These are phyloP conservation scores for Sisyra nigra DNA, from an alignment of 2,888 invertebrate species.

Conservation along the genomic window DNA sequence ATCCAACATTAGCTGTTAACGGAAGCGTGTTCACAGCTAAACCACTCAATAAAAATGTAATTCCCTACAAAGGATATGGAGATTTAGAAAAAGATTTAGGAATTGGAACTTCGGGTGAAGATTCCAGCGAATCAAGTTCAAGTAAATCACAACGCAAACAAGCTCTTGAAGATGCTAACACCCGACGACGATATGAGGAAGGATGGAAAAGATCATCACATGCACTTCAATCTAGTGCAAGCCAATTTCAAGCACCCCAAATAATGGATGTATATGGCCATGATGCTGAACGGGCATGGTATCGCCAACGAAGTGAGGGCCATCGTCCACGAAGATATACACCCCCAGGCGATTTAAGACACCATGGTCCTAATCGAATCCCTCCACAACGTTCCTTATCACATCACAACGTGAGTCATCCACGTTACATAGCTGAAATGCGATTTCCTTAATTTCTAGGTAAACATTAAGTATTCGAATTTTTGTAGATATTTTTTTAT, in stretches of 20 bases:
- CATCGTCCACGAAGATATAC: slow-evolving; percentile 31
- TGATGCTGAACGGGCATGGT: slow-evolving; percentile 38
- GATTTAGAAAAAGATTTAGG: slow-evolving; percentile 64
- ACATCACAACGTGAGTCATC: slow-evolving; percentile 46
- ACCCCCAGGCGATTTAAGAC: slow-evolving; percentile 24
- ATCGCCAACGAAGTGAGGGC: slow-evolving; percentile 20
- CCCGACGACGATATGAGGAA: slow-evolving; percentile 43
- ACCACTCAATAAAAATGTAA: slow-evolving; percentile 26
- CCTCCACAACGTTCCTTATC: slow-evolving; percentile 40
- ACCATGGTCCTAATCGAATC: slow-evolving; percentile 26
- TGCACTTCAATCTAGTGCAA: slow-evolving; percentile 22
- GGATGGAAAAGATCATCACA: slow-evolving; percentile 53
- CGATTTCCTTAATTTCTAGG: slow-evolving; percentile 38
- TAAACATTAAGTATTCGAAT: not conserved
- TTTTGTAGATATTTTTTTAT: not conserved
- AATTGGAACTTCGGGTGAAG: slow-evolving; percentile 70
- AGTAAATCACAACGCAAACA: slow-evolving; percentile 54
- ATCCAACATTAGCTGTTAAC: slow-evolving; percentile 47
- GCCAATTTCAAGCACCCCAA: slow-evolving; percentile 45
- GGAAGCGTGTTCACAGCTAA: slow-evolving; percentile 1
- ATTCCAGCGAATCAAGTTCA: slow-evolving; percentile 66
- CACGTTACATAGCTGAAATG: slow-evolving; percentile 44
- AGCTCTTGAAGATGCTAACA: slow-evolving; percentile 37
- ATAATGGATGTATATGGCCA: slow-evolving; percentile 51
- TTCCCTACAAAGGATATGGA: slow-evolving; percentile 43